Evolutionary conservation across 2,797 vertebrate genomes (phyloP), one percentile per base, ranked within the genome.

Genomic region (Peromyscus aztecus): DNA sequence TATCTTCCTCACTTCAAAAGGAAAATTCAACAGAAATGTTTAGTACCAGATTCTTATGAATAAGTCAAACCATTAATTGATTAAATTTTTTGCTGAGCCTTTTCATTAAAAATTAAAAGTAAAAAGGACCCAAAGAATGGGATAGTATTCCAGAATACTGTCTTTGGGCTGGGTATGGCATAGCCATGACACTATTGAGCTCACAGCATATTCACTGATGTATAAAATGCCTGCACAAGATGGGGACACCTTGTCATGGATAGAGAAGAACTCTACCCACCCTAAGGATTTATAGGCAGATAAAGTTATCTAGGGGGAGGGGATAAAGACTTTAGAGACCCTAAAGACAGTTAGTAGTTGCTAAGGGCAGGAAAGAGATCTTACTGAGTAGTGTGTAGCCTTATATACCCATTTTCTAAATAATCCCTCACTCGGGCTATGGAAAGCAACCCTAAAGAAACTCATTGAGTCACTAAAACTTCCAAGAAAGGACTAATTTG

Each of bases 31-130:
- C 34, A n/a, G 23, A 83, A 55, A 63, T 40, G 52, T 31, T 77
- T 81, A 91, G 91, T 2, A 78, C 19, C 24, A 78, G 57, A 92
- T 91, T 96, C 9, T 52, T 75, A 90, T 37, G 40, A 78, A 40
- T 14, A 87, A 83, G 59, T 63, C 6, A 84, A 85, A 61, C 4
- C 43, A 29, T 71, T 94, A 87, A 87, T 57, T 73, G 6, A 90
- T 65, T 2, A 43, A 65, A 88, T 83, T n/a, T 37, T 89, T 6
- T 8, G 61, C 71, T 67, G 67, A 94, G 13, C 17, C 1, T 16
- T 49, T 94, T 81, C 27, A 83, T 77, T 84, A 76, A 95, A 89
- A 49, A 24, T 14, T 75, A 94, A 16, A 84, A 81, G 34, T 11
- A 13, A 37, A 24, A 59, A 37, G 6, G 19, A 29, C 1, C 23